Evolutionary conservation across 2,113 vertebrate genomes (phyloP).

Genomic region (Ranitomeya variabilis): DNA sequence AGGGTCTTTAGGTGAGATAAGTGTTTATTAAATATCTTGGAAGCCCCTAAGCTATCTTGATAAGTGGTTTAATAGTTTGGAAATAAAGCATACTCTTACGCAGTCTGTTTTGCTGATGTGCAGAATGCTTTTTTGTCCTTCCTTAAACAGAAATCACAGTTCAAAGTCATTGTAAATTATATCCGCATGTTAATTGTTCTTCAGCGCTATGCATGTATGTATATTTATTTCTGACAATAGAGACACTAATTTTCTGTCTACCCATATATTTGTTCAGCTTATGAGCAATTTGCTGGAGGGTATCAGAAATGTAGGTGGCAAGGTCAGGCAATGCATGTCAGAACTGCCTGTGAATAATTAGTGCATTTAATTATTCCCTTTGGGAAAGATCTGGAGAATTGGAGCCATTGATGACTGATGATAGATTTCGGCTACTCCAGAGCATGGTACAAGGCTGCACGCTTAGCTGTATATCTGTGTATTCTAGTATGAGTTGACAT

Average conservation of each 20-base stretch:
- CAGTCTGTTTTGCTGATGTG: not conserved
- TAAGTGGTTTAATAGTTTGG: not conserved
- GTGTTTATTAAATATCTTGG: too few species aligned
- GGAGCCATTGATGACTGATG: constrained; percentile 36
- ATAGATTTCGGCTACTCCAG: constrained; percentile 5
- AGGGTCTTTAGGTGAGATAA: too few species aligned
- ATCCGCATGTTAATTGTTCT: constrained; percentile 53
- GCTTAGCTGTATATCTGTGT: not conserved
- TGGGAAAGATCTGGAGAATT: constrained; percentile 39
- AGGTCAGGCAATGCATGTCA: constrained; percentile 52
- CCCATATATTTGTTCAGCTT: constrained; percentile 51
- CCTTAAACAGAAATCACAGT: not conserved
- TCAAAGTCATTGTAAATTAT: constrained; percentile 54
- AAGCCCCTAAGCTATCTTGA: too few species aligned
- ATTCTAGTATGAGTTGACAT: not conserved
- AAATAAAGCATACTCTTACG: not conserved
- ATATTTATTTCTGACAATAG: constrained; percentile 46
- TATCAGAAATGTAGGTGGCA: constrained; percentile 55
- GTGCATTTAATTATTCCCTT: constrained; percentile 54
- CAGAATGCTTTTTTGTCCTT: constrained; percentile 27
- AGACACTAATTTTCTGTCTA: constrained; percentile 51
- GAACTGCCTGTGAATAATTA: constrained; percentile 56
- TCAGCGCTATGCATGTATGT: constrained; percentile 12
- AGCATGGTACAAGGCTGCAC: not conserved
- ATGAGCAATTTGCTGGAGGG: constrained; percentile 53